Evolutionary conservation across 2,888 invertebrate species (phyloP).

Genomic region (Catocala fraxini): DNA sequence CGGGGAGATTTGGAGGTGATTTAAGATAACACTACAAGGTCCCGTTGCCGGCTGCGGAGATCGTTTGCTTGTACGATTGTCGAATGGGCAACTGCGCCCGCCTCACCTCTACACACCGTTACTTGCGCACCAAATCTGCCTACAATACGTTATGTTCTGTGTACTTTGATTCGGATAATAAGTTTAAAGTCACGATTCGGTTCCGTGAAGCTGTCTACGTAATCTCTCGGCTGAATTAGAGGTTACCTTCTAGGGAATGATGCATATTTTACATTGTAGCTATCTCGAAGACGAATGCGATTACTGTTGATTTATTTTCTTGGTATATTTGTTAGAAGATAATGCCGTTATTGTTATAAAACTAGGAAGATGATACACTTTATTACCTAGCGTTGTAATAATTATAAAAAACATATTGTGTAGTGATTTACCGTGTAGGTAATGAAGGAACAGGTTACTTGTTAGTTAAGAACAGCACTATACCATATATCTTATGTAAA

Average conservation of each 20-base stretch:
- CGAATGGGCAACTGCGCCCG: conserved; percentile 53
- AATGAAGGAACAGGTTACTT: too few relatives aligned
- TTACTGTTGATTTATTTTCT: conserved; percentile 62
- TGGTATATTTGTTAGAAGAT: conserved; percentile 20
- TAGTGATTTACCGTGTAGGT: too few relatives aligned
- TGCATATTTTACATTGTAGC: conserved; percentile 70
- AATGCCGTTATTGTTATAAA: conserved; percentile 30
- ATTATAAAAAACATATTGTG: too few relatives aligned
- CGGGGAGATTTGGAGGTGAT: conserved; percentile 71
- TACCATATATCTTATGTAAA: too few relatives aligned
- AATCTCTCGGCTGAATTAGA: conserved; percentile 78
- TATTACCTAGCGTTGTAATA: too few relatives aligned
- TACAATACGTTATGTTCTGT: conserved; percentile 76
- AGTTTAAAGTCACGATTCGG: conserved; percentile 82
- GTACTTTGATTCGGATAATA: conserved; percentile 83
- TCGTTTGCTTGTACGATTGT: conserved; percentile 72
- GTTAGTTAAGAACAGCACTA: too few relatives aligned
- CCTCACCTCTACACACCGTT: conserved; percentile 70
- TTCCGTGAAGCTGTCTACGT: conserved; percentile 76
- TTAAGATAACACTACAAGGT: conserved; percentile 75
- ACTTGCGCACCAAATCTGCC: conserved; percentile 84
- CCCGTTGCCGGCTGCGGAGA: conserved; percentile 74
- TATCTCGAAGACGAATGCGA: conserved; percentile 62
- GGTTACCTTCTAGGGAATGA: conserved; percentile 76
- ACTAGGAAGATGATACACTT: not conserved